Conservation (phyloP, 2,888 invertebrate genomes). For the Gnatocerus cornutus region DNA sequence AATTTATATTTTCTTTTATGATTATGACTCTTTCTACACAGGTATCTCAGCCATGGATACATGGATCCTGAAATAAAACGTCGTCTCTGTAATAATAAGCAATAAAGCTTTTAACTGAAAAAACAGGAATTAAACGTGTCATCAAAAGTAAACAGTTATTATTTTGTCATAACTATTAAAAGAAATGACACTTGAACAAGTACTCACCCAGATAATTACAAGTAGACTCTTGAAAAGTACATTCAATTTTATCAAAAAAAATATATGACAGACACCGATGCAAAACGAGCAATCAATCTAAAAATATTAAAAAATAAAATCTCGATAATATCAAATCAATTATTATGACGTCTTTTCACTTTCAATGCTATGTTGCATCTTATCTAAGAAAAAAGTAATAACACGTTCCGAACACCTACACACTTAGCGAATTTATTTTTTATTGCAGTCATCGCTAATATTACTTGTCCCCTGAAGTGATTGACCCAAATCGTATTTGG, state of each 20-base stretch:
- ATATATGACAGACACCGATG: conserved; percentile 2
- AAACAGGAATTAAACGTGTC: conserved; percentile 22
- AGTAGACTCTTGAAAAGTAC: too few species aligned
- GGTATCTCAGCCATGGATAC: too few species aligned
- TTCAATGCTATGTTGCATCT: too few species aligned
- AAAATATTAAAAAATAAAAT: conserved; percentile 1
- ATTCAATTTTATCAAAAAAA: too few species aligned
- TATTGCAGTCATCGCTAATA: conserved; percentile 11
- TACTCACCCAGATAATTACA: conserved; percentile 9
- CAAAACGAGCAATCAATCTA: background rate
- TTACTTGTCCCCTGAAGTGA: conserved; percentile 10
- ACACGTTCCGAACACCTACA: conserved; percentile 3
- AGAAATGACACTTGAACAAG: conserved; percentile 20
- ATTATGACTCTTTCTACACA: too few species aligned
- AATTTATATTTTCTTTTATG: too few species aligned
- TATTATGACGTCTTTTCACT: too few species aligned
- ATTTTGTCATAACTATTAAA: conserved; percentile 34
- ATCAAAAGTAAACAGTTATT: conserved; percentile 28
- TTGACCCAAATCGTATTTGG: conserved; percentile 10
- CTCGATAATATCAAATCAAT: too few species aligned
- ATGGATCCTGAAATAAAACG: background rate
- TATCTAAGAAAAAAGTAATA: background rate
- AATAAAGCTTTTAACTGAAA: background rate
- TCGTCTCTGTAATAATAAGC: background rate
- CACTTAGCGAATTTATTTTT: background rate